Conservation (phyloP, 2,888 invertebrate genomes). For the Lissocephala sabroskyi region DNA sequence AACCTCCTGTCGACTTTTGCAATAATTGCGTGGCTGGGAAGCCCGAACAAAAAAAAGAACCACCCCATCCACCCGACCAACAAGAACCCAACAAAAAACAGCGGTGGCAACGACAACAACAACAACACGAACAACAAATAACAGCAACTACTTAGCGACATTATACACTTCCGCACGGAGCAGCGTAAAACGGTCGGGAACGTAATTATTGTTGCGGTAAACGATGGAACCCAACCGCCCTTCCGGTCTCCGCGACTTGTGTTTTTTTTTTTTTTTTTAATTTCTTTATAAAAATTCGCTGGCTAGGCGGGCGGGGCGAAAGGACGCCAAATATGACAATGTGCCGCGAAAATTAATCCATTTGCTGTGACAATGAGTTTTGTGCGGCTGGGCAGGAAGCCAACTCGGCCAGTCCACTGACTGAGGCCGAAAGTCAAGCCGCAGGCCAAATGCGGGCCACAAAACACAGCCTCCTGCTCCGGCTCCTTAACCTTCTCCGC, state of each 20-base stretch:
- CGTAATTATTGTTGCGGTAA: conserved; percentile 64
- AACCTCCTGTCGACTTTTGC: conserved; percentile 62
- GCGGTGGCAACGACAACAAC: conserved; percentile 11
- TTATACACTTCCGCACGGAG: conserved; percentile 54
- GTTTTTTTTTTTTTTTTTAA: conserved; percentile 48
- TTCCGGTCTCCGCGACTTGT: conserved; percentile 21
- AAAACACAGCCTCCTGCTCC: too few species aligned
- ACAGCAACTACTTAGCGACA: conserved; percentile 64
- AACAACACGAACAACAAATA: conserved; percentile 31
- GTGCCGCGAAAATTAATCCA: conserved; percentile 64
- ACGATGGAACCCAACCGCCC: conserved; percentile 24
- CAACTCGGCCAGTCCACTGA: conserved; percentile 10
- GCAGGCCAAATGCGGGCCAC: conserved; percentile 51
- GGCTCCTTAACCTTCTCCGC: too few species aligned
- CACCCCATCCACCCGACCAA: too few species aligned
- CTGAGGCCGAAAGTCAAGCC: conserved; percentile 52
- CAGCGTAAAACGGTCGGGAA: conserved; percentile 48
- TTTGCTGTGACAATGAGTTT: conserved; percentile 65
- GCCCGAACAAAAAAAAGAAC: conserved; percentile 18
- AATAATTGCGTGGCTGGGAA: conserved; percentile 54
- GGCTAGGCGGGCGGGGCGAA: conserved; percentile 1
- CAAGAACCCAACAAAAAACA: conserved; percentile 6
- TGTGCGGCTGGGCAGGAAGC: conserved; percentile 50
- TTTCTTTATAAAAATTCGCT: conserved; percentile 46
- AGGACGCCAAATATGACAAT: conserved; percentile 43